Evolutionary conservation across 2,797 vertebrate species (phyloP).

Genomic region (Chrysocyon brachyurus): DNA sequence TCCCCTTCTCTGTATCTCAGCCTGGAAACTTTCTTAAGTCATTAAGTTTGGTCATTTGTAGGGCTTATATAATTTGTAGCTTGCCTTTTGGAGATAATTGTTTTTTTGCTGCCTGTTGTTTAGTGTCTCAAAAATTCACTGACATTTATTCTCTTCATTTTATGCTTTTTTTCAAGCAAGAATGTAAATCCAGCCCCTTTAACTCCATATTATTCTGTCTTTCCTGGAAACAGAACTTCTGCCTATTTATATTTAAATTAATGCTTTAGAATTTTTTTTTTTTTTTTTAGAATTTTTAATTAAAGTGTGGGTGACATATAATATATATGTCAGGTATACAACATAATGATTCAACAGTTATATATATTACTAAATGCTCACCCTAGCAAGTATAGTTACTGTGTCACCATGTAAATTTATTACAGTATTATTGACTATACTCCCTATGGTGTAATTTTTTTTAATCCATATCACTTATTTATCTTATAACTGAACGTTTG

Average conservation of each 20-base stretch:
- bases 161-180: neutral
- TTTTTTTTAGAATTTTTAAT: neutral
- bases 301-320: neutral
- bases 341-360: neutral
- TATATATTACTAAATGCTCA: neutral
- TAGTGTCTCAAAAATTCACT: neutral
- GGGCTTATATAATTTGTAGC: slow-evolving; percentile 6
- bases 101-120: neutral
- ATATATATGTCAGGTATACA: neutral
- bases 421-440: neutral
- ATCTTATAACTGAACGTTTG: neutral
- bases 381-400: neutral
- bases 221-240: slow-evolving; percentile 28
- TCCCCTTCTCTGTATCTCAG: neutral
- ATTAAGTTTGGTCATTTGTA: neutral
- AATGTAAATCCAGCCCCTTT: neutral
- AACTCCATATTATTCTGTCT: neutral
- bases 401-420: neutral
- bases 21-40: neutral
- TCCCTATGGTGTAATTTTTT: neutral
- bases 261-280: neutral
- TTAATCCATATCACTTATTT: neutral
- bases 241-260: slow-evolving; percentile 6
- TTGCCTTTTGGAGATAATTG: neutral
- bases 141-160: slow-evolving; percentile 7